Base-by-base conservation (phyloP, 1,140 invertebrate genomes). In the Aricia agestis region DNA sequence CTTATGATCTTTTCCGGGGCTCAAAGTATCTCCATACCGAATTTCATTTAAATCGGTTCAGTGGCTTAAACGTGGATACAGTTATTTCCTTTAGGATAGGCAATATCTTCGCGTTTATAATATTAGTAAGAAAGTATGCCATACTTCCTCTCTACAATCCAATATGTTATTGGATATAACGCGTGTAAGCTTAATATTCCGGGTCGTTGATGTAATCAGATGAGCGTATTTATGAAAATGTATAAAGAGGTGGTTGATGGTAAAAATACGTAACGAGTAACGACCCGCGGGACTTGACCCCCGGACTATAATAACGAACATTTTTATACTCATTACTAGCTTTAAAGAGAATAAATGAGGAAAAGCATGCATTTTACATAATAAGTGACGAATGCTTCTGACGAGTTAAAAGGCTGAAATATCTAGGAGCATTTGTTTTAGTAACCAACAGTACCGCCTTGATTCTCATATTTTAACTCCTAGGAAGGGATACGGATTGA, bases 261-360 rank as follows among this genome's bases (percentile, higher is more conserved):
- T 63, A 19, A 63, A 63, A 63, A 59, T n/a, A 63, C 19, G 19
- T 63, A 19, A 63, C 10, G 59, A 63, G 19, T 63, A 19, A 63
- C 10, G 59, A 63, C 59, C 59, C 10, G 18, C 10, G 59, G 59
- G 59, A 63, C 59, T 2, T 18, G 10, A 6, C 36, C 6, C 36
- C 59, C 17, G 18, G 18, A 19, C n/a, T 17, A 17, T 63, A 63
- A 63, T 63, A 7, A 63, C 17, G 59, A 63, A 63, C 19, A 25
- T 25, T 63, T 63, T 63, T 63, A 63, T 63, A 19, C 18, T 19
- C 17, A 52, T 52, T 52, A 52, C 45, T 13, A 11, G 45, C 13
- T 52, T 52, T 15, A 36, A 36, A 36, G 36, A 52, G 45, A 13
- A 52, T 13, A 52, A 52, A 52, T 4, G 45, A 3, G 13, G 13